Conservation (phyloP, 2,888 invertebrate genomes). For the Mylabris sibirica region DNA sequence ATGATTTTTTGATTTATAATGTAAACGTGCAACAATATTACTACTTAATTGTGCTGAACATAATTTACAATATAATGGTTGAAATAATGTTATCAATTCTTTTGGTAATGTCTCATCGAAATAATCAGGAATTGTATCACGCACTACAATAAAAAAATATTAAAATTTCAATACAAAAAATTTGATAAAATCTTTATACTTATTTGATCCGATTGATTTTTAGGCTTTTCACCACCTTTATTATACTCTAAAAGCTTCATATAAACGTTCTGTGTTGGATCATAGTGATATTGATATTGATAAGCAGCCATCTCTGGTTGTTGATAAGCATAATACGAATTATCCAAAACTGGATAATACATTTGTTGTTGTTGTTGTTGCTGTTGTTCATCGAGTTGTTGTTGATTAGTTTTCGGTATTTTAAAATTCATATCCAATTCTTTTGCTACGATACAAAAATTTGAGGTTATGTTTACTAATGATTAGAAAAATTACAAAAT, state of each 20-base stretch:
- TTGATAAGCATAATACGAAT: conserved; percentile 46
- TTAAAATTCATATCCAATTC: conserved; percentile 39
- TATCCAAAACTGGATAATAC: conserved; percentile 36
- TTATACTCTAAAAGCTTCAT: conserved; percentile 36
- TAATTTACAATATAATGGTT: conserved; percentile 63
- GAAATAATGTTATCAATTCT: conserved; percentile 62
- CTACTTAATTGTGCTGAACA: conserved; percentile 63
- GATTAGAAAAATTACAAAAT: not conserved
- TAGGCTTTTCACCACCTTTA: conserved; percentile 45
- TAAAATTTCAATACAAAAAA: not conserved
- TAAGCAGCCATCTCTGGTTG: conserved; percentile 20
- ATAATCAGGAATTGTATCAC: conserved; percentile 50
- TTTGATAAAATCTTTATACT: conserved; percentile 40
- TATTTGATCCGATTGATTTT: conserved; percentile 43
- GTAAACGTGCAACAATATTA: conserved; percentile 61
- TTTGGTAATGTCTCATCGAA: conserved; percentile 57
- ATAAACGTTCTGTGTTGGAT: conserved; percentile 41
- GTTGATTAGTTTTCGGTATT: conserved; percentile 41
- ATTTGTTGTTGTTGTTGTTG: conserved; percentile 19
- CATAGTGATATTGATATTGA: conserved; percentile 23
- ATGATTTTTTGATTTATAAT: conserved; percentile 66
- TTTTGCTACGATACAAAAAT: conserved; percentile 34
- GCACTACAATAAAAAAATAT: conserved; percentile 43
- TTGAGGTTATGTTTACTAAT: conserved; percentile 6
- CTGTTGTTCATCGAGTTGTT: conserved; percentile 22